Evolutionary conservation across 2,113 vertebrate genomes (phyloP), one percentile per base, ranked within the genome.

Genomic region (Theropithecus gelada): DNA sequence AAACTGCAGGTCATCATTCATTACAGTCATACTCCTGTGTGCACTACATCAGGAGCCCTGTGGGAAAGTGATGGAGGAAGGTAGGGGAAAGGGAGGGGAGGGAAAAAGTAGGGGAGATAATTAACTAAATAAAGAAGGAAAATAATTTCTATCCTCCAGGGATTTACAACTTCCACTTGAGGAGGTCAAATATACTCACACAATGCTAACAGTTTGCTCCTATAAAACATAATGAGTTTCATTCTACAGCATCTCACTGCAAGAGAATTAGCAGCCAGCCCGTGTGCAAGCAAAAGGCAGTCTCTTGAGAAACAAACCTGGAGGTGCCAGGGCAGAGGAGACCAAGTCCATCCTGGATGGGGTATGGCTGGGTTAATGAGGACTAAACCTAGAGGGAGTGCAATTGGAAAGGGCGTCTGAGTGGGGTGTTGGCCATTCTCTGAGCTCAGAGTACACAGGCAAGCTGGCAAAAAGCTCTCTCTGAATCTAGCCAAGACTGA

Each of bases 91-190:
- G n/a, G 68, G 5, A 61, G 16, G 40, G 32, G 23, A 57, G 10
- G 38, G 27, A 38, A 81, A 20, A 48, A 61, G 61, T 20, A 61
- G 75, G 66, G 27, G 45, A 93, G 52, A 40, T 32, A 83, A 90
- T 66, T 95, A 81, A 88, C 17, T 82, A 55, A 86, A 92, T 43
- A 93, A 50, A 90, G 5, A 55, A n/a, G 35, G 38, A 72, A 84
- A 90, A 57, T 11, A 43, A 64, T 79, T 70, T 30, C 40, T 85
- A 14, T 81, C 45, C 48, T 84, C 57, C 6, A 43, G 8, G 50
- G 64, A 64, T 59, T 75, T 76, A 76, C 83, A 80, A 6, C 87
- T 43, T 90, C 64, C 8, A 9, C 57, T 35, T 1, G 75, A 90
- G 50, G 43, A 94, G 70, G 59, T 79, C 52, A 93, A 11, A 90